Conservation (phyloP, 2,888 invertebrate species). For the Trachelus troglodyta region DNA sequence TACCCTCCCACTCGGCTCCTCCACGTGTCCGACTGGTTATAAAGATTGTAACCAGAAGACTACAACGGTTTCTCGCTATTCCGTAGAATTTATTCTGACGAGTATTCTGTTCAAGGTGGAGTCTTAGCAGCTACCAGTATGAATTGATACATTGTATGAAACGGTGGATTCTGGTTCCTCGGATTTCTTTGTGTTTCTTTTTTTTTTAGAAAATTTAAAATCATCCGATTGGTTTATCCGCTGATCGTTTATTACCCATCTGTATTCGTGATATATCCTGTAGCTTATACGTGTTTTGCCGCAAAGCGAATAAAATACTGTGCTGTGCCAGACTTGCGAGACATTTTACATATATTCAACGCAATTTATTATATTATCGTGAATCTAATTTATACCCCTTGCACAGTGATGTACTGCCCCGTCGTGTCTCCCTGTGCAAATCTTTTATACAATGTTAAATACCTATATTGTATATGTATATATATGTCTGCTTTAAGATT, state of each 20-base stretch:
- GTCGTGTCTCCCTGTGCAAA: not conserved
- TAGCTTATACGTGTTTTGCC: constrained; percentile 9
- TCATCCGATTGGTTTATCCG: constrained; percentile 41
- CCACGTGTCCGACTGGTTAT: constrained; percentile 13
- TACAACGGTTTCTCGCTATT: constrained; percentile 9
- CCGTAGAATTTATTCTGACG: constrained; percentile 9
- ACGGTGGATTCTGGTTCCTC: not conserved
- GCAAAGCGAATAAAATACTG: constrained; percentile 36
- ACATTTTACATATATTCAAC: constrained; percentile 49
- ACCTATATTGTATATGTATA: not conserved
- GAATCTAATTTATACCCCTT: constrained; percentile 47
- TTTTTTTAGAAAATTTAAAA: constrained; percentile 47
- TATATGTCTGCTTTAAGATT: not conserved
- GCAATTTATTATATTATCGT: constrained; percentile 54
- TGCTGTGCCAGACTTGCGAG: constrained; percentile 19
- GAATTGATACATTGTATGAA: not conserved
- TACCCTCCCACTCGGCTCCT: constrained; percentile 5
- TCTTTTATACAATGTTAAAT: not conserved
- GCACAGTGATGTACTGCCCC: constrained; percentile 15
- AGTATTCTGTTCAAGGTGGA: not conserved
- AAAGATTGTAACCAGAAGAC: constrained; percentile 21
- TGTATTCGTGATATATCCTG: constrained; percentile 17
- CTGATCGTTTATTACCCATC: constrained; percentile 43
- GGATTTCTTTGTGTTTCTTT: not conserved
- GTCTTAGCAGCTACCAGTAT: not conserved